Base-by-base conservation (phyloP, 2,888 invertebrate species). In the Tetrapedia diversipes region DNA sequence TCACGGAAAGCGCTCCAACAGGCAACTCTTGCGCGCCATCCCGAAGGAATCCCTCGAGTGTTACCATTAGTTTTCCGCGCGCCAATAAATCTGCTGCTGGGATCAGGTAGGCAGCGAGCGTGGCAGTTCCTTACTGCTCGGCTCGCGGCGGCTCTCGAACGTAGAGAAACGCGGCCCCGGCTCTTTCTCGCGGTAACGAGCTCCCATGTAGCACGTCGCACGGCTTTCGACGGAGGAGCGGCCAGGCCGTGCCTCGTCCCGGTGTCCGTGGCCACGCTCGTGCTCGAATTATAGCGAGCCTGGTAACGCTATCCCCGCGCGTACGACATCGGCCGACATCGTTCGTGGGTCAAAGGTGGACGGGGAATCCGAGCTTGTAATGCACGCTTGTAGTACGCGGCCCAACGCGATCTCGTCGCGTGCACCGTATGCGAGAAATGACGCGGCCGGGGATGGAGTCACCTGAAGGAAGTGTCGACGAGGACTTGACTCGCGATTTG, bases 131-230 rank as follows among this genome's bases (percentile, higher is more conserved):
- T 86, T 88, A 81, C 86, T 84, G 85, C 80, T 77, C 71, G 75
- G 29, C 45, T 49, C 67, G 27, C 24, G 67, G 60, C 77, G 53
- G 51, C 45, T 59, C 65, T 53, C 61, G 71, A 51, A 61, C 47
- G 32, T 61, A 78, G 81, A 84, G 80, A 79, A 81, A 72, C 79
- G 77, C 76, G 73, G 72, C 70, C n/a, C 82, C 77, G 84, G 83
- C 83, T 86, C 85, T 86, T 78, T 84, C 86, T 85, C 84, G 82
- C 84, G 85, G 89, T 91, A 91, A 91, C 91, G 89, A 90, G 90
- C 88, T 89, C 86, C 88, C 89, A 86, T 89, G 90, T 90, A 89
- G 80, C 87, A 85, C 87, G 87, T 87, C 87, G 37, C n/a, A 84
- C 85, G 87, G 88, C 88, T 89, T 87, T 87, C 87, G 84, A 63